phyloP scores from a whole-genome alignment of 2,888 invertebrate species.

The Nomada fucata region DNA sequence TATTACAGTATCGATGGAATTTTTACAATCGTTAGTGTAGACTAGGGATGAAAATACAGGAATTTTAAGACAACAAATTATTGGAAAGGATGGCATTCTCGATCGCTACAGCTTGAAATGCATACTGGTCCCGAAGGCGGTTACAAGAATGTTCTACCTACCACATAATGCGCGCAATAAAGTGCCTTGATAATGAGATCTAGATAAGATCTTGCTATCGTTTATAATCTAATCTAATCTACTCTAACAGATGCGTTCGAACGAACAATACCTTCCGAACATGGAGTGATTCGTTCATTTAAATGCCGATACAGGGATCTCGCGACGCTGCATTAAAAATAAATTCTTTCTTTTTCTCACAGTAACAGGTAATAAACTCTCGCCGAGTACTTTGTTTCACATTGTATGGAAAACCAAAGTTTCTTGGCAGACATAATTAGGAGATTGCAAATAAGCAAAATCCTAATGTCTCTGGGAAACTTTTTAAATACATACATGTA shows the following conservation, averaged over 20 bases:
- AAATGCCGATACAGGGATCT: conserved; percentile 66
- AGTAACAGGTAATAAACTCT: conserved; percentile 75
- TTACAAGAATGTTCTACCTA: conserved; percentile 33
- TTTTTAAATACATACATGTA: conserved; percentile 33
- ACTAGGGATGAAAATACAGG: conserved; percentile 6
- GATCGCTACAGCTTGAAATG: conserved; percentile 36
- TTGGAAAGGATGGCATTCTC: neutral
- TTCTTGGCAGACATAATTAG: conserved; percentile 21
- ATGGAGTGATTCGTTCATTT: conserved; percentile 15
- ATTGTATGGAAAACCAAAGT: conserved; percentile 30
- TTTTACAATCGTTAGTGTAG: neutral
- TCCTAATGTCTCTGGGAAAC: conserved; percentile 44
- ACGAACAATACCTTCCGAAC: conserved; percentile 9
- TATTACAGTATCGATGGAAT: neutral
- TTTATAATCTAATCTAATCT: conserved; percentile 3
- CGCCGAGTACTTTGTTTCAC: conserved; percentile 45
- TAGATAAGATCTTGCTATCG: conserved; percentile 18
- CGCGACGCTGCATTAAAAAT: conserved; percentile 62
- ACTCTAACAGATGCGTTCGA: conserved; percentile 13
- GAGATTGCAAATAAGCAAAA: neutral
- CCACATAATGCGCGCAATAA: conserved; percentile 18
- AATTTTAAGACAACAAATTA: neutral
- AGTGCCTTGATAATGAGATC: conserved; percentile 12
- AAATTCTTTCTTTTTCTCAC: conserved; percentile 58
- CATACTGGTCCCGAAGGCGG: conserved; percentile 65